These are phyloP conservation scores for Pipistrellus pygmaeus DNA, from an alignment of 2,797 vertebrate species.

Conservation along the genomic window DNA sequence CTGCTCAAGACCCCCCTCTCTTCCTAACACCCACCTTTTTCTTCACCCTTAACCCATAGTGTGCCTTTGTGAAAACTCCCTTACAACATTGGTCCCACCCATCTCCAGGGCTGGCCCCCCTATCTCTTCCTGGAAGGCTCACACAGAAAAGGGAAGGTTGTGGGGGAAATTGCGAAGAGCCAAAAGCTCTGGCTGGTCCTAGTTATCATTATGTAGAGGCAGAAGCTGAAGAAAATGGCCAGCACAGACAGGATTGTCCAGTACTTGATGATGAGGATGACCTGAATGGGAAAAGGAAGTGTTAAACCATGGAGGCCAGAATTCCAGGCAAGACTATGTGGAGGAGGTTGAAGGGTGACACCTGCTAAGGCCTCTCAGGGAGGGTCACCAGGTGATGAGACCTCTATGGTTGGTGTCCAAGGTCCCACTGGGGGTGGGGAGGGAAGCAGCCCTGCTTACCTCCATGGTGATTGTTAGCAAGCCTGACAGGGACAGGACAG, in stretches of 20 bases:
- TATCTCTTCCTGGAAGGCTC: slow-evolving; percentile 65
- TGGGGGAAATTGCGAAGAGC: slow-evolving; percentile 86
- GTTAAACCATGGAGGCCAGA: background rate
- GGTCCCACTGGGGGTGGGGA: accelerated
- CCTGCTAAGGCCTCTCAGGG: too few relatives aligned
- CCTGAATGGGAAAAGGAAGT: slow-evolving; percentile 83
- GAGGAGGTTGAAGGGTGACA: background rate
- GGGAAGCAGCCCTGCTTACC: slow-evolving; percentile 85
- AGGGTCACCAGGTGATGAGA: background rate
- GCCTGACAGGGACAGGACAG: slow-evolving; percentile 89
- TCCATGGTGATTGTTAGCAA: slow-evolving; percentile 89
- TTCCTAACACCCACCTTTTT: accelerated
- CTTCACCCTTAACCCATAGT: too few relatives aligned
- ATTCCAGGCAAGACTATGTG: background rate
- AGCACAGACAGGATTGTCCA: slow-evolving; percentile 91
- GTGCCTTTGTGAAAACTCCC: background rate
- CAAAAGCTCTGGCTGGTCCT: slow-evolving; percentile 87
- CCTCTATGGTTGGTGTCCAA: too few relatives aligned
- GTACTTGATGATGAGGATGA: slow-evolving; percentile 89
- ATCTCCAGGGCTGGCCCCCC: background rate
- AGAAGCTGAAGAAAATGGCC: slow-evolving; percentile 87
- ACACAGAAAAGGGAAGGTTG: slow-evolving; percentile 92
- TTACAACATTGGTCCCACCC: background rate
- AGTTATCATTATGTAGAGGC: slow-evolving; percentile 88
- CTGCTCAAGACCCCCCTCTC: accelerated